Percentiles rank a stretch among this genome's conserved stretches.
Conservation (phyloP, 2,113 vertebrate genomes). For the Perccottus glenii region DNA sequence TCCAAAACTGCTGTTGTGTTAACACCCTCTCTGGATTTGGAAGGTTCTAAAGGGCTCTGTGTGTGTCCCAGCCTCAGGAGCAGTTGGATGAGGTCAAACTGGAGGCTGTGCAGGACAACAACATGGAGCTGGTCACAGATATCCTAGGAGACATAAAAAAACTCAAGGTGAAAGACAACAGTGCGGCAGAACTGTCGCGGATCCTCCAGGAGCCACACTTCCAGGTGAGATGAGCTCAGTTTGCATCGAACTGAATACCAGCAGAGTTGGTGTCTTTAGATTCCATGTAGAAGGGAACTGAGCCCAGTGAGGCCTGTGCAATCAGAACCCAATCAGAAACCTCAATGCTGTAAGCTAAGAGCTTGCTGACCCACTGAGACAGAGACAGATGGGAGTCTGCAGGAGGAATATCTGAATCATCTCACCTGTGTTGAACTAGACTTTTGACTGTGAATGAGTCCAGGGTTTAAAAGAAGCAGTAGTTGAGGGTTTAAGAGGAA, state of each 20-base stretch:
- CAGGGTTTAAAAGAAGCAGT: background rate
- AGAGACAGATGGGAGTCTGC: constrained; percentile 2
- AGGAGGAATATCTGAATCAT: background rate
- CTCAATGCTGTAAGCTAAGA: constrained; percentile 66
- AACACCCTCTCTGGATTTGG: too few relatives aligned
- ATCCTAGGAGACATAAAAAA: constrained; percentile 94
- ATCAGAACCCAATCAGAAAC: constrained; percentile 45
- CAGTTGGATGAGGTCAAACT: constrained; percentile 94
- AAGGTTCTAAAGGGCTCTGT: background rate
- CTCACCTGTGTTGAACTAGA: too few relatives aligned
- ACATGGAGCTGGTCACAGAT: constrained; percentile 94
- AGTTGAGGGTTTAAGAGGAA: background rate
- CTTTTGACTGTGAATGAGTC: too few relatives aligned
- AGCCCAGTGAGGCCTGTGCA: constrained; percentile 22
- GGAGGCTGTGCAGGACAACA: constrained; percentile 98
- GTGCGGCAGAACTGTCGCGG: constrained; percentile 87
- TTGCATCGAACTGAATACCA: too few relatives aligned
- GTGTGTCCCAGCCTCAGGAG: constrained; percentile 86
- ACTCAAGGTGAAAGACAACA: constrained; percentile 87
- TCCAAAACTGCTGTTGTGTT: too few relatives aligned
- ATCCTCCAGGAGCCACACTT: constrained; percentile 98
- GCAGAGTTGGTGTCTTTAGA: too few relatives aligned
- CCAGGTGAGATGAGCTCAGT: constrained; percentile 79
- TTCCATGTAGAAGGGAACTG: background rate
- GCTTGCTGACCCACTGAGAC: constrained; percentile 68